Evolutionary conservation across 2,888 invertebrate species (phyloP).

Genomic region (Ecdyonurus torrentis): DNA sequence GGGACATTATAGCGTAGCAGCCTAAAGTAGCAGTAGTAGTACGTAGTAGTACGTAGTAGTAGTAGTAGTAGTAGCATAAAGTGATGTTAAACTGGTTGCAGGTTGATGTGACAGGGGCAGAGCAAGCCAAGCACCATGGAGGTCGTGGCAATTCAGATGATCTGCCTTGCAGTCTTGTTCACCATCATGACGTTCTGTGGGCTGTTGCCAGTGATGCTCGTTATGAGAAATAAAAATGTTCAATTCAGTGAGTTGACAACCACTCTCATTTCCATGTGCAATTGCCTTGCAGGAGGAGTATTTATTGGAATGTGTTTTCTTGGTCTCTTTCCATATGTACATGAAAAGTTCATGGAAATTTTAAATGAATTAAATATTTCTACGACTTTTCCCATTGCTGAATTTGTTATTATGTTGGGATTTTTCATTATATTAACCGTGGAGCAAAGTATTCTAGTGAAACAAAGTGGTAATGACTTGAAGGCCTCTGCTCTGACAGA

Average conservation of each 20-base stretch:
- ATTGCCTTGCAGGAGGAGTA: conserved; percentile 25
- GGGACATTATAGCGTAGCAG: too few species aligned
- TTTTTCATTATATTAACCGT: conserved; percentile 21
- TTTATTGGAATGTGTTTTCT: conserved; percentile 25
- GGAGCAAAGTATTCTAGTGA: conserved; percentile 18
- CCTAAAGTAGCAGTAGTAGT: too few species aligned
- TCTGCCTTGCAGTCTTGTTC: conserved; percentile 11
- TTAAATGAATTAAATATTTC: conserved; percentile 15
- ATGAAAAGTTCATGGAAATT: conserved; percentile 18
- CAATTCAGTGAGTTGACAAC: conserved; percentile 10
- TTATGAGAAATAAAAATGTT: conserved; percentile 10
- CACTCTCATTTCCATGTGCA: conserved; percentile 14
- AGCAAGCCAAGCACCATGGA: too few species aligned
- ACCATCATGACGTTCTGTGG: conserved; percentile 12
- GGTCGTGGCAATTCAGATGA: conserved; percentile 9
- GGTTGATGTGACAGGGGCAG: too few species aligned
- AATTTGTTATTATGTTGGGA: conserved; percentile 20
- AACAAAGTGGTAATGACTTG: too few species aligned
- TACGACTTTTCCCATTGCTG: conserved; percentile 18
- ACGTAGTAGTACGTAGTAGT: too few species aligned
- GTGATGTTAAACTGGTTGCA: too few species aligned
- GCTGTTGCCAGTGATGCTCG: conserved; percentile 12
- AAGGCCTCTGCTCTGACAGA: too few species aligned
- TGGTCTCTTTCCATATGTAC: conserved; percentile 23
- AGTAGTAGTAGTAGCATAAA: too few species aligned